phyloP scores from a whole-genome alignment of 92 coral and sea anemone genomes.

The Zoanthus gigantus region DNA sequence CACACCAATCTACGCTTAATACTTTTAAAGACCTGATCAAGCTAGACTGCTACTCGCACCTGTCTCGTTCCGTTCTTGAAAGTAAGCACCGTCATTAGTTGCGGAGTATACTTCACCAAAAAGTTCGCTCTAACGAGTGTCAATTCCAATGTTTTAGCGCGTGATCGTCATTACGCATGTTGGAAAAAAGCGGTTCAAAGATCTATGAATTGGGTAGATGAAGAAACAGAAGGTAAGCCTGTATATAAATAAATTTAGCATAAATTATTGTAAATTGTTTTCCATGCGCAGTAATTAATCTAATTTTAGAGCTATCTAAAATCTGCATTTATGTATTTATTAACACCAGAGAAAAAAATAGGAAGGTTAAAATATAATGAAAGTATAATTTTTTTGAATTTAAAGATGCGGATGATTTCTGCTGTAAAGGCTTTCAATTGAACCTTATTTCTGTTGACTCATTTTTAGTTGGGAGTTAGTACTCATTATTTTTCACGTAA shows the following conservation, averaged over 20 bases:
- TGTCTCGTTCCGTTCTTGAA: not conserved
- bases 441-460: too few species aligned
- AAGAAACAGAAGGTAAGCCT: constrained; percentile 61
- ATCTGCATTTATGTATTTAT: too few species aligned
- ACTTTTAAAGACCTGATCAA: constrained; percentile 47
- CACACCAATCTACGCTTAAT: not conserved
- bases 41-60: not conserved
- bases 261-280: not conserved
- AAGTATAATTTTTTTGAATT: too few species aligned
- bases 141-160: constrained; percentile 12
- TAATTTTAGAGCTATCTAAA: too few species aligned
- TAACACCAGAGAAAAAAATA: too few species aligned
- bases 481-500: too few species aligned
- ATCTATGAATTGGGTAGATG: constrained; percentile 95
- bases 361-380: too few species aligned
- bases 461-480: too few species aligned
- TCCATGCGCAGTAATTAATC: not conserved
- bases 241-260: not conserved
- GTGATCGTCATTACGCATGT: constrained; percentile 80
- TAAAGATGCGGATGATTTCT: too few species aligned
- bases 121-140: not conserved
- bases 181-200: constrained; percentile 99
- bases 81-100: not conserved
- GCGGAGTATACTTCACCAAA: not conserved
- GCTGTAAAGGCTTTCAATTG: too few species aligned